Evolutionary conservation across 2,113 vertebrate species (phyloP).

Genomic region (Taxidea taxus): DNA sequence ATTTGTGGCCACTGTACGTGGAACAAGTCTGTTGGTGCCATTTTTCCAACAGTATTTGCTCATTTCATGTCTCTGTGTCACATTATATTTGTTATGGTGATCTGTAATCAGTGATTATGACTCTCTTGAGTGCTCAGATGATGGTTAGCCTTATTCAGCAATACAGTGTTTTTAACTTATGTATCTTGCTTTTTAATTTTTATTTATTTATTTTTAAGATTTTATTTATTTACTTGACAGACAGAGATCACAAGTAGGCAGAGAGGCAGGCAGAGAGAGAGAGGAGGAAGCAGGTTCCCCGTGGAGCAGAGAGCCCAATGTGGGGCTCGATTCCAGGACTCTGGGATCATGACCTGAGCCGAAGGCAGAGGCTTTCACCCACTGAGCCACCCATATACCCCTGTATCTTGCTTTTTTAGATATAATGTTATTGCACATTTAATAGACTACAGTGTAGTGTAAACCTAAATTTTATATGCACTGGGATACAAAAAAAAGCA

Average conservation of each 20-base stretch:
- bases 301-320: no score
- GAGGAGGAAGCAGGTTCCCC: no score
- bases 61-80: neutral
- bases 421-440: neutral
- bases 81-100: neutral
- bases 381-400: no score
- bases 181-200: neutral
- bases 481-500: neutral
- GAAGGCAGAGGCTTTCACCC: no score
- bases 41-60: neutral
- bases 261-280: no score
- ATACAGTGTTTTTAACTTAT: neutral
- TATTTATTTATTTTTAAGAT: no score
- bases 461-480: neutral
- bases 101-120: neutral
- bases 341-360: no score
- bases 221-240: no score
- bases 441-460: neutral
- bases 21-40: neutral
- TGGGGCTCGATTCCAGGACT: no score
- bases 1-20: neutral
- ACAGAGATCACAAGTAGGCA: no score
- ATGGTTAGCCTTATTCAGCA: neutral
- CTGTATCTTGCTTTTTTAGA: neutral
- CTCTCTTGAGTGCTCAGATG: neutral